A percentile compares a stretch with the other conserved stretches of the same genome.
Conservation (phyloP, 2,888 invertebrate genomes). For the Craniophora ligustri region DNA sequence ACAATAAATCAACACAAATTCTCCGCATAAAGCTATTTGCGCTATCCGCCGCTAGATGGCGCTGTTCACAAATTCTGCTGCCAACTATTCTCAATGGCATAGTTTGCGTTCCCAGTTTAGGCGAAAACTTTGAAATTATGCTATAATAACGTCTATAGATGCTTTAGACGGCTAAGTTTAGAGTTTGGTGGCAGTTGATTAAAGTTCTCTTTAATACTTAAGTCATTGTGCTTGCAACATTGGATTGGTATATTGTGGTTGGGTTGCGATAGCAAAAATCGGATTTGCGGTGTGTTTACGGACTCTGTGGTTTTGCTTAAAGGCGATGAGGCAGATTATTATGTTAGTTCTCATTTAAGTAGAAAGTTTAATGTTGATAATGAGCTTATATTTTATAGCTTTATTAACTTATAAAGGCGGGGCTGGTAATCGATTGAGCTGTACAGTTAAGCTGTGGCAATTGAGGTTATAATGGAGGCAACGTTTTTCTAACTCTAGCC, state of each 20-base stretch:
- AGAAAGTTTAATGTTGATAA: not conserved
- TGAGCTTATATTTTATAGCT: not conserved
- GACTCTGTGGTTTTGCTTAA: conserved; percentile 19
- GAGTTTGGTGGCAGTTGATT: conserved; percentile 70
- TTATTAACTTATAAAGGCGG: too few species aligned
- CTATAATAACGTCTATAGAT: conserved; percentile 64
- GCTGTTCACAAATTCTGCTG: conserved; percentile 61
- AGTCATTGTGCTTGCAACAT: conserved; percentile 44
- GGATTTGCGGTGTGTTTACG: conserved; percentile 45
- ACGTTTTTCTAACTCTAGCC: too few species aligned
- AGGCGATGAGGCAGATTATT: conserved; percentile 23
- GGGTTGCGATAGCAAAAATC: conserved; percentile 53
- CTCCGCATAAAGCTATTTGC: conserved; percentile 46
- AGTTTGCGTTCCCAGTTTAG: conserved; percentile 52
- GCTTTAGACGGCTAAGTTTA: conserved; percentile 55
- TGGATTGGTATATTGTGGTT: conserved; percentile 35
- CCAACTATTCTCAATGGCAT: conserved; percentile 66
- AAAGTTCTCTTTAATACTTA: conserved; percentile 58
- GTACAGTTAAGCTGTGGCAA: too few species aligned
- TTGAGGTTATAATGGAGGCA: too few species aligned
- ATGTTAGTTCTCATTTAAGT: conserved; percentile 7
- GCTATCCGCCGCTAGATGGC: conserved; percentile 76
- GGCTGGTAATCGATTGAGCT: too few species aligned
- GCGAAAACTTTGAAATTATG: conserved; percentile 73
- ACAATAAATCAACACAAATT: conserved; percentile 58